Conservation (phyloP, 1,140 invertebrate genomes). For the Riptortus pedestris region DNA sequence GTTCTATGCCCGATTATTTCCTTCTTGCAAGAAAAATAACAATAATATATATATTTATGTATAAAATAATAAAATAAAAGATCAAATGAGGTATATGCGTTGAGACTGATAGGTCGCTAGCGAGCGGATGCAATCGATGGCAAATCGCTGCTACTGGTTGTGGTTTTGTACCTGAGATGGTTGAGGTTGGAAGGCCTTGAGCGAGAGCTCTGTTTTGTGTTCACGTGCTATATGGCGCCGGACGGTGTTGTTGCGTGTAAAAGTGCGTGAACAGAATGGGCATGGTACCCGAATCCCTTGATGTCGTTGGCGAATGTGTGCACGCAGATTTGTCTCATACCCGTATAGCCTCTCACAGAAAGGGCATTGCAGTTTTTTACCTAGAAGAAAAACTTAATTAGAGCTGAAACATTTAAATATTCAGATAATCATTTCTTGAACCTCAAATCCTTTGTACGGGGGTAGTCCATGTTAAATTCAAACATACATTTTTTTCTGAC, state of each 20-base stretch:
- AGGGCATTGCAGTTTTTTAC: conserved; percentile 81
- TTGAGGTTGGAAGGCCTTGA: conserved; percentile 51
- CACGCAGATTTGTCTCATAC: conserved; percentile 81
- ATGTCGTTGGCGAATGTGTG: conserved; percentile 79
- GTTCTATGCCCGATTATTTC: conserved; percentile 12
- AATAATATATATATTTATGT: conserved; percentile 18
- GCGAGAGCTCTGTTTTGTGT: conserved; percentile 62
- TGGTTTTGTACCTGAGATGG: conserved; percentile 32
- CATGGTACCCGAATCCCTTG: conserved; percentile 80
- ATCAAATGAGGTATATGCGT: conserved; percentile 32
- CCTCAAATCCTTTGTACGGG: too few species aligned
- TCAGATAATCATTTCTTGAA: too few species aligned
- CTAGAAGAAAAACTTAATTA: conserved; percentile 40
- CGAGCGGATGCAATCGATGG: background rate
- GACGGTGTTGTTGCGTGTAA: conserved; percentile 83
- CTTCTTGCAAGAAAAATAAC: conserved; percentile 16
- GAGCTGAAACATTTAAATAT: too few species aligned
- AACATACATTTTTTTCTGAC: too few species aligned
- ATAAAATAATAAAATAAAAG: conserved; percentile 29
- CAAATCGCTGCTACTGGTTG: conserved; percentile 31
- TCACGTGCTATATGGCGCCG: conserved; percentile 75
- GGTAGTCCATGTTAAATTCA: too few species aligned
- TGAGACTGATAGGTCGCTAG: conserved; percentile 21
- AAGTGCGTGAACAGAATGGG: conserved; percentile 78
- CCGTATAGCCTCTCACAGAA: conserved; percentile 86